Evolutionary conservation across 2,888 invertebrate species (phyloP).

Genomic region (Caenorhabditis sinica): DNA sequence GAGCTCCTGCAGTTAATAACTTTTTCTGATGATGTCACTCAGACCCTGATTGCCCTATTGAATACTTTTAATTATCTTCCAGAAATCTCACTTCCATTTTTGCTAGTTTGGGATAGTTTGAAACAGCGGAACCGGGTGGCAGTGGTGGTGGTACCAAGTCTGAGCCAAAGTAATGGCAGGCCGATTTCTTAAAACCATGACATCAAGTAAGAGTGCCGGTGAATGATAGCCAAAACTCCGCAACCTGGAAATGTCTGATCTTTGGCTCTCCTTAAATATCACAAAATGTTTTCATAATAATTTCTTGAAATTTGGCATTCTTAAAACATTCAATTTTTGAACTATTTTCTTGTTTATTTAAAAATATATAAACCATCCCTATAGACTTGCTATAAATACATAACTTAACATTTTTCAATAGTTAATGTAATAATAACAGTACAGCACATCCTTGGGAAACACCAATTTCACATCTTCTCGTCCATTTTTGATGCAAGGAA

Average conservation of each 20-base stretch:
- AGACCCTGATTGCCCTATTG: not conserved
- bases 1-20: not conserved
- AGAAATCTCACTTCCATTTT: not conserved
- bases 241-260: no score
- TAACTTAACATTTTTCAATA: no score
- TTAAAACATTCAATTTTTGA: no score
- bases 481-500: slow-evolving; percentile 10
- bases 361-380: no score
- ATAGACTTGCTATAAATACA: no score
- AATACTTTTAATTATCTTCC: not conserved
- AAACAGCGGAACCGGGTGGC: not conserved
- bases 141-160: not conserved
- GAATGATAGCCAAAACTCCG: no score
- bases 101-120: not conserved
- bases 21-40: not conserved
- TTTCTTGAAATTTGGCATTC: no score
- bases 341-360: no score
- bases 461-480: slow-evolving; percentile 3
- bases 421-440: not conserved
- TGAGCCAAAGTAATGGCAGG: not conserved
- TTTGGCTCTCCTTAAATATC: no score
- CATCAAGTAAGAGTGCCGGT: no score
- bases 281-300: no score
- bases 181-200: no score
- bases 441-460: not conserved